These are phyloP conservation scores for Octodonta nipae DNA, from an alignment of 2,888 invertebrate species.

Conservation along the genomic window DNA sequence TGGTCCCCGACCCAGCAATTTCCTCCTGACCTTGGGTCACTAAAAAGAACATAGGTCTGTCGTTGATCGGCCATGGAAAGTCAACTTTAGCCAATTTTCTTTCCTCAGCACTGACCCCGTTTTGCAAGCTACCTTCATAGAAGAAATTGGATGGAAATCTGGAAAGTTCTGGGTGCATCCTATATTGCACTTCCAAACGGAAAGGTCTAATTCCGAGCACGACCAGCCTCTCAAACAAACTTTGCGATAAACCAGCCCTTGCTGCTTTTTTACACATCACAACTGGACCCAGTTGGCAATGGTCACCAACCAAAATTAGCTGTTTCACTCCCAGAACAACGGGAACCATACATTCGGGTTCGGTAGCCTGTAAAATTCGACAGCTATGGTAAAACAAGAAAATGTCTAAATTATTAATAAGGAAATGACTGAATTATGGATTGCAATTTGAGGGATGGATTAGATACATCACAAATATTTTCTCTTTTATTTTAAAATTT, in stretches of 20 bases:
- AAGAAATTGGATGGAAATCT: constrained; percentile 98
- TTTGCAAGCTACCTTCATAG: constrained; percentile 96
- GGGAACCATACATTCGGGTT: constrained; percentile 98
- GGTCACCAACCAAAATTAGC: constrained; percentile 94
- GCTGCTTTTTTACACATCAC: constrained; percentile 99
- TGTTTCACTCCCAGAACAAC: constrained; percentile 95
- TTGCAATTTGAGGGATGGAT: too few relatives aligned
- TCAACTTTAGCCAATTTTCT: constrained; percentile 78
- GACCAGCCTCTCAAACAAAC: constrained; percentile 91
- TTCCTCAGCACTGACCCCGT: constrained; percentile 95
- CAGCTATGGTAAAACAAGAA: neutral
- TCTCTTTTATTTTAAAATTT: too few relatives aligned
- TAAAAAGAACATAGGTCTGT: constrained; percentile 98
- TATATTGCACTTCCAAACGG: constrained; percentile 91
- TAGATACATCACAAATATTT: too few relatives aligned
- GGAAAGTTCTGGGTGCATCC: constrained; percentile 97
- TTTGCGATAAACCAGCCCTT: constrained; percentile 90
- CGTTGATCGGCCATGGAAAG: constrained; percentile 94
- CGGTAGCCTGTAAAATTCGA: constrained; percentile 68
- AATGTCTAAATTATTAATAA: neutral
- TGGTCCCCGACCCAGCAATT: constrained; percentile 96
- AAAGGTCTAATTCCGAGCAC: constrained; percentile 94
- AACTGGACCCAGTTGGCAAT: constrained; percentile 96
- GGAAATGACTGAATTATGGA: neutral
- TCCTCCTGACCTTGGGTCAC: constrained; percentile 97